Conservation (phyloP, 1,140 invertebrate genomes). For the Choristoneura fumiferana region DNA sequence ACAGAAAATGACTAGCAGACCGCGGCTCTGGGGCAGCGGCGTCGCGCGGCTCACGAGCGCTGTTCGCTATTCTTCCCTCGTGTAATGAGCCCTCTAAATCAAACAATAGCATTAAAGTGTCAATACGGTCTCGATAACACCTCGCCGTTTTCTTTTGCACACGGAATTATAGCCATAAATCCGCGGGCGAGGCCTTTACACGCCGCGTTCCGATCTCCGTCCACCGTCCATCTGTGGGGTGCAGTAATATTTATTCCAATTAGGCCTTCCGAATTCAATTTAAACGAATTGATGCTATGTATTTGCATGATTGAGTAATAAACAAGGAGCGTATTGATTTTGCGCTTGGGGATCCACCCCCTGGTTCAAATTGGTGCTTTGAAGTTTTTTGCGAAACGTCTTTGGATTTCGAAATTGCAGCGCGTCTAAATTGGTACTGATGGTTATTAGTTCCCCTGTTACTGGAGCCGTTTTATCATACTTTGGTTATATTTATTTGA, state of each 20-base stretch:
- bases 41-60: constrained; percentile 55
- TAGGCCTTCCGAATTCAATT: constrained; percentile 18
- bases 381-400: constrained; percentile 11
- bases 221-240: constrained; percentile 16
- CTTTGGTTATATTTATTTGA: neutral
- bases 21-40: constrained; percentile 34
- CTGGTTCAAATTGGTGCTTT: constrained; percentile 11
- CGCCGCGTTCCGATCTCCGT: constrained; percentile 36
- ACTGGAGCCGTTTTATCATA: neutral
- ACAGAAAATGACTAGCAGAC: constrained; percentile 57
- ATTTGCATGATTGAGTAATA: constrained; percentile 19
- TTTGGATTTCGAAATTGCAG: neutral
- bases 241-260: constrained; percentile 19
- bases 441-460: neutral
- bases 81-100: constrained; percentile 75
- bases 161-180: constrained; percentile 71
- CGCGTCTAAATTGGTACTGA: neutral
- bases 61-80: constrained; percentile 62
- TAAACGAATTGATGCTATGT: constrained; percentile 19
- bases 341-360: constrained; percentile 11
- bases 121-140: constrained; percentile 71
- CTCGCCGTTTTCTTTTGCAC: constrained; percentile 71
- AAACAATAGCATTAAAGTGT: constrained; percentile 78
- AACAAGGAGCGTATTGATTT: constrained; percentile 18
- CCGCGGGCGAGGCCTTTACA: constrained; percentile 48